These are phyloP conservation scores for Pogonognathellus flavescens DNA, from an alignment of 1,140 invertebrate genomes.

Conservation along the genomic window DNA sequence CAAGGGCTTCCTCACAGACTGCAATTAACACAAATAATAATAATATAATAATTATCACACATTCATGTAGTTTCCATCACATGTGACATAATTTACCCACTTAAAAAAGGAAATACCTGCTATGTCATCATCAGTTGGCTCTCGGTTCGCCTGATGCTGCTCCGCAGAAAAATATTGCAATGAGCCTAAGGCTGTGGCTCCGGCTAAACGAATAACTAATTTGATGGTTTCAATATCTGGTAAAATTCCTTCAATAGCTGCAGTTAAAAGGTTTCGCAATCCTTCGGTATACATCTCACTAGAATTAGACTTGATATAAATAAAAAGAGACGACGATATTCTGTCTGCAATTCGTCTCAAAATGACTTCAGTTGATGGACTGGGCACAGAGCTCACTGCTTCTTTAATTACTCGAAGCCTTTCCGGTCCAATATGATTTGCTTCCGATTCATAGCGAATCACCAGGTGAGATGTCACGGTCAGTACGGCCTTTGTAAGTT, in stretches of 20 bases:
- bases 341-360: conserved; percentile 81
- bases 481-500: conserved; percentile 89
- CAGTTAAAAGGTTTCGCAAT: conserved; percentile 56
- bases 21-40: conserved; percentile 67
- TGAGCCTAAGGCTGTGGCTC: conserved; percentile 75
- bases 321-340: conserved; percentile 80
- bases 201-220: conserved; percentile 81
- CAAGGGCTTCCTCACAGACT: conserved; percentile 92
- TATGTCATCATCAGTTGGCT: conserved; percentile 65
- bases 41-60: too few species aligned
- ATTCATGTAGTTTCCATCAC: too few species aligned
- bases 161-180: conserved; percentile 63
- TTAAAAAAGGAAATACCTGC: conserved; percentile 51
- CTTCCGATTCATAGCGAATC: conserved; percentile 72
- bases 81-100: too few species aligned
- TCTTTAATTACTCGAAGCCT: conserved; percentile 75
- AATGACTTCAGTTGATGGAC: conserved; percentile 79
- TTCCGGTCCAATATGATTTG: conserved; percentile 54
- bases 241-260: conserved; percentile 70
- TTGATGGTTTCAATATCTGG: conserved; percentile 79
- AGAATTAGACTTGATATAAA: conserved; percentile 43
- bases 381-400: conserved; percentile 79
- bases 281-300: conserved; percentile 54
- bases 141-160: conserved; percentile 65
- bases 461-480: conserved; percentile 84